Evolutionary conservation across 2,888 invertebrate species (phyloP), one percentile per base, ranked within the genome.

Genomic region (Acrobasis repandana): DNA sequence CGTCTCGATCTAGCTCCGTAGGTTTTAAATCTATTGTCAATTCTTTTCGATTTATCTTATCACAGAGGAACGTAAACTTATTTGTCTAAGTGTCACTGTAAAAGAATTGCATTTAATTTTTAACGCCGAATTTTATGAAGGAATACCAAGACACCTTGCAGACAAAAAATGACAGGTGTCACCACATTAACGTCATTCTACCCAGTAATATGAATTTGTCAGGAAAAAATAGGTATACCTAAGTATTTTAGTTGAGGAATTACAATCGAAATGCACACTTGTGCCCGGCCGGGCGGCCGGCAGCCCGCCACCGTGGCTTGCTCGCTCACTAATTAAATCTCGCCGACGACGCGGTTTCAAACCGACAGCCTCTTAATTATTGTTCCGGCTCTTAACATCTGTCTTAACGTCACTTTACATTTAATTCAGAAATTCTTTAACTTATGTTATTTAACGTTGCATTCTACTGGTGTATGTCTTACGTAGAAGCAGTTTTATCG

Each of bases 351-450:
- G 88, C 85, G 88, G 89, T 88, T 86, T 82, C 84, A 83, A 84
- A 86, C 86, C 87, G 90, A 85, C 90, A 84, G 85, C 88, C 88
- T 91, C 90, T 90, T 91, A 90, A 90, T 90, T 91, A 90, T 90
- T 89, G 88, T 88, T 85, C 85, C 83, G 83, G 84, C 85, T 84
- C 86, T 90, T 90, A 90, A 90, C 90, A 90, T 90, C 88, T 88
- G 89, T 88, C 89, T 90, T 89, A 86, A 86, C 83, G 86, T 88
- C 90, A 88, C 86, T 86, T 89, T 85, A 75, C 80, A 80, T 86
- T 88, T 87, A 86, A 88, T 88, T 84, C 81, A 71, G 72, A 82
- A 83, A 88, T 86, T 85, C 86, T 85, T 84, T 75, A 38, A 70
- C 75, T 43, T 43, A 43, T n/a, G 70, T 75, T 74, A 65, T 74